These are phyloP conservation scores for Pedetes capensis DNA, from an alignment of 2,113 vertebrate species.

Conservation along the genomic window DNA sequence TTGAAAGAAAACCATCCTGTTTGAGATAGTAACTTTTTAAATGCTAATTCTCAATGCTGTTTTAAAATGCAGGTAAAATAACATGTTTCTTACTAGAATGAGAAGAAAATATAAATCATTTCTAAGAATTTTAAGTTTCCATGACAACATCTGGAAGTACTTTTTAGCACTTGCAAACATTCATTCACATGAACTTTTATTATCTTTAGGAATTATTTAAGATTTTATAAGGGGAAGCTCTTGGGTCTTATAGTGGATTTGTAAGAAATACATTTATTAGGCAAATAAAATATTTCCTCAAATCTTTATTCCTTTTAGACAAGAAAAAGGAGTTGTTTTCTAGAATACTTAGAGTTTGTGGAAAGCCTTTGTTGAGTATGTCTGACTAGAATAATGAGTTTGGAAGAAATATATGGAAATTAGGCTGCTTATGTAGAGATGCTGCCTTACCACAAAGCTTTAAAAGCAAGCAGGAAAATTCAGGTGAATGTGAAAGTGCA, in stretches of 20 bases:
- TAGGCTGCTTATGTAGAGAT: neutral
- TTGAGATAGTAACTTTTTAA: constrained; percentile 11
- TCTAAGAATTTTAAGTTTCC: constrained; percentile 49
- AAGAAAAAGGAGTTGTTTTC: constrained; percentile 36
- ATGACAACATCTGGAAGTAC: constrained; percentile 42
- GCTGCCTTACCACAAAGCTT: neutral
- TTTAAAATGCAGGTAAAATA: constrained; percentile 47
- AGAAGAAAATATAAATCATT: constrained; percentile 48
- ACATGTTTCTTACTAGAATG: constrained; percentile 33
- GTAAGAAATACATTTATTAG: constrained; percentile 36
- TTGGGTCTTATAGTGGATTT: constrained; percentile 27
- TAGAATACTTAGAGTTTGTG: neutral
- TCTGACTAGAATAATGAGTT: neutral
- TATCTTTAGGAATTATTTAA: constrained; percentile 54
- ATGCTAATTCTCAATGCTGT: constrained; percentile 37
- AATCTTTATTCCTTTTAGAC: constrained; percentile 44
- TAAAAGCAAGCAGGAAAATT: constrained; percentile 4
- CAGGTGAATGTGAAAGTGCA: neutral
- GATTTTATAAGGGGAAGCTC: constrained; percentile 12
- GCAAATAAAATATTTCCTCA: constrained; percentile 24
- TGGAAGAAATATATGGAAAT: constrained; percentile 33
- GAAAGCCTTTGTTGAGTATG: neutral
- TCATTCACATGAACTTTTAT: constrained; percentile 7
- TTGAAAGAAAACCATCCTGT: neutral
- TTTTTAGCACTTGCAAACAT: constrained; percentile 31